These are phyloP conservation scores for Apogon hyalosoma DNA, from an alignment of 2,797 vertebrate species.

Conservation along the genomic window DNA sequence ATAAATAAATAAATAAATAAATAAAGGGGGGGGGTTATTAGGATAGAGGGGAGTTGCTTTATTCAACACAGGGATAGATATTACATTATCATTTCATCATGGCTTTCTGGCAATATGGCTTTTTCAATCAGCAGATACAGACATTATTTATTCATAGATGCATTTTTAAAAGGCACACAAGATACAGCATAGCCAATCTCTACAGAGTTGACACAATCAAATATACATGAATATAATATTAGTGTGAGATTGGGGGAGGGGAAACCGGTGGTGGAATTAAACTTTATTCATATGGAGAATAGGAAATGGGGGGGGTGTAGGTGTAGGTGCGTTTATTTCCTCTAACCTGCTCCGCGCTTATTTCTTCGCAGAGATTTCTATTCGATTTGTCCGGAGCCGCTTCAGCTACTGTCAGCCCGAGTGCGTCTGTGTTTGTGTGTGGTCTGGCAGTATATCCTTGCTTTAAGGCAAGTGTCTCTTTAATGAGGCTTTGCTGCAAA, in stretches of 20 bases:
- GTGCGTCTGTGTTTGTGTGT: constrained; percentile 48
- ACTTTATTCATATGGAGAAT: constrained; percentile 64
- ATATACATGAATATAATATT: constrained; percentile 75
- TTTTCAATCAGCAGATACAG: constrained; percentile 79
- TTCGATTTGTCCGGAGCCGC: constrained; percentile 38
- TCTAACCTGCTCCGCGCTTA: constrained; percentile 9
- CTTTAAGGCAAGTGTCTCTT: constrained; percentile 83
- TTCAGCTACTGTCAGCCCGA: constrained; percentile 34
- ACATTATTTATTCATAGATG: constrained; percentile 82
- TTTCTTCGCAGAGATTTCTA: constrained; percentile 36
- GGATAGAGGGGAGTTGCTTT: constrained; percentile 53
- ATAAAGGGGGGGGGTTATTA: neutral
- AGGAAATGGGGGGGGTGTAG: constrained; percentile 28
- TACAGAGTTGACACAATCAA: constrained; percentile 77
- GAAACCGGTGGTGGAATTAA: constrained; percentile 21
- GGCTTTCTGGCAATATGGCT: constrained; percentile 84
- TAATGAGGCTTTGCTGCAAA: constrained; percentile 86
- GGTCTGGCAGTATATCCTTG: constrained; percentile 78
- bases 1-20: neutral
- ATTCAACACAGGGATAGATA: constrained; percentile 76
- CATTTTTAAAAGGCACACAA: constrained; percentile 83
- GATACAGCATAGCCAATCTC: constrained; percentile 76
- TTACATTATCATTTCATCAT: constrained; percentile 86
- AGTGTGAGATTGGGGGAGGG: constrained; percentile 30
- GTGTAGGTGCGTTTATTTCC: constrained; percentile 14